These are phyloP conservation scores for Ceratotherium simum DNA, from an alignment of 2,113 vertebrate species.

Conservation along the genomic window DNA sequence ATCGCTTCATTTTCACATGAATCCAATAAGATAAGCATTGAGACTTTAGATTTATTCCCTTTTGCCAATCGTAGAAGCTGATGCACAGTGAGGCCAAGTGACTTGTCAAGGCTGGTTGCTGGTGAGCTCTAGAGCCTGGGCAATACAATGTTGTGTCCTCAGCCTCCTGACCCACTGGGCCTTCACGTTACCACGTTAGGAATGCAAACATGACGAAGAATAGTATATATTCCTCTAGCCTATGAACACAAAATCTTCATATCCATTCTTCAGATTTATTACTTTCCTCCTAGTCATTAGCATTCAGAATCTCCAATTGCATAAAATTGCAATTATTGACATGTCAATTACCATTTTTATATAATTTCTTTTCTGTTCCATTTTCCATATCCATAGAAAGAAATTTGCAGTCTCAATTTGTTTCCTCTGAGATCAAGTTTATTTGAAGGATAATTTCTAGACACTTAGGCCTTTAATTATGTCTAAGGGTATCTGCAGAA, in stretches of 20 bases:
- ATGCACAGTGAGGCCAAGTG: background rate
- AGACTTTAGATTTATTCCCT: background rate
- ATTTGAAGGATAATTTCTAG: background rate
- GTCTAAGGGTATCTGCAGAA: background rate
- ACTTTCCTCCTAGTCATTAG: background rate
- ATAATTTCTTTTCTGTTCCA: background rate
- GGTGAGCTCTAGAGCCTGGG: background rate
- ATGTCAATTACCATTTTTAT: background rate
- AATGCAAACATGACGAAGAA: background rate
- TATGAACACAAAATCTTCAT: background rate
- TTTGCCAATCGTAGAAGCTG: background rate
- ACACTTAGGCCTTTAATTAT: constrained; percentile 36
- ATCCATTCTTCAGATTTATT: background rate
- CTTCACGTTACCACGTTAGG: background rate
- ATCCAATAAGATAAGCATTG: background rate
- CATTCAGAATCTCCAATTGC: background rate
- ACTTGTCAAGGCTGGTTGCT: background rate
- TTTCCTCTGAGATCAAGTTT: constrained; percentile 37
- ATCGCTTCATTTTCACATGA: background rate
- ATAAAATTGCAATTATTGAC: background rate
- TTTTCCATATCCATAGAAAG: background rate
- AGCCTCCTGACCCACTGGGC: background rate
- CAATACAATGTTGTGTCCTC: background rate
- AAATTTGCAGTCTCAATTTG: background rate
- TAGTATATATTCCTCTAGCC: background rate